These are phyloP conservation scores for Globicephala melas DNA, from an alignment of 2,113 vertebrate species.

Conservation along the genomic window DNA sequence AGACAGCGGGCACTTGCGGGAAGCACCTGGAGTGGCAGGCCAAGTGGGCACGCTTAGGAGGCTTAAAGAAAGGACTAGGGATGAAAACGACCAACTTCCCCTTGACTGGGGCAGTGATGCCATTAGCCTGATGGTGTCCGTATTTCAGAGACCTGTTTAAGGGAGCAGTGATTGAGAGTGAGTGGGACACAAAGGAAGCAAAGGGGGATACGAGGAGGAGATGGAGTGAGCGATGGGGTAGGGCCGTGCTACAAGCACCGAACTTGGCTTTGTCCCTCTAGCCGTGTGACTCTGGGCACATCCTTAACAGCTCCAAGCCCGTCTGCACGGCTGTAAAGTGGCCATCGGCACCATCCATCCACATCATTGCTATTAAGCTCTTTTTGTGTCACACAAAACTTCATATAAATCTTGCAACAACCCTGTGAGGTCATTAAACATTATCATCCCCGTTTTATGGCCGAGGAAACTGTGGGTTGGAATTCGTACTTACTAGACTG, in stretches of 20 bases:
- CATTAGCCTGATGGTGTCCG: neutral
- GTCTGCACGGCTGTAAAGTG: neutral
- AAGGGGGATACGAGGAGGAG: neutral
- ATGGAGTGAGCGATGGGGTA: accelerated
- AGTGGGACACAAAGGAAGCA: neutral
- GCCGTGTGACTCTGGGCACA: neutral
- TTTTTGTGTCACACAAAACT: neutral
- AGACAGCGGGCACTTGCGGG: accelerated
- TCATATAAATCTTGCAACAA: neutral
- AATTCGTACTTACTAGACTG: neutral
- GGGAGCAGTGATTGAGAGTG: neutral
- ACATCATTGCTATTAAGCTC: accelerated
- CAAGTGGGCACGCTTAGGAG: neutral
- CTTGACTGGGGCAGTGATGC: neutral
- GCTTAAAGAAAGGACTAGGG: neutral
- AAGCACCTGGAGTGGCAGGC: neutral
- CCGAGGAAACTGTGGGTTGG: neutral
- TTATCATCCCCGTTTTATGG: neutral
- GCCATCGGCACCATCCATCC: neutral
- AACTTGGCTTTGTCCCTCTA: neutral
- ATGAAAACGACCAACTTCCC: neutral
- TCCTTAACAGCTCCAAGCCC: neutral
- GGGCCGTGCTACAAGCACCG: no score
- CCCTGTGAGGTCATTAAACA: neutral
- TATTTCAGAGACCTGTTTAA: neutral